Evolutionary conservation across 1,140 invertebrate genomes (phyloP).

Genomic region (Formica exsecta): DNA sequence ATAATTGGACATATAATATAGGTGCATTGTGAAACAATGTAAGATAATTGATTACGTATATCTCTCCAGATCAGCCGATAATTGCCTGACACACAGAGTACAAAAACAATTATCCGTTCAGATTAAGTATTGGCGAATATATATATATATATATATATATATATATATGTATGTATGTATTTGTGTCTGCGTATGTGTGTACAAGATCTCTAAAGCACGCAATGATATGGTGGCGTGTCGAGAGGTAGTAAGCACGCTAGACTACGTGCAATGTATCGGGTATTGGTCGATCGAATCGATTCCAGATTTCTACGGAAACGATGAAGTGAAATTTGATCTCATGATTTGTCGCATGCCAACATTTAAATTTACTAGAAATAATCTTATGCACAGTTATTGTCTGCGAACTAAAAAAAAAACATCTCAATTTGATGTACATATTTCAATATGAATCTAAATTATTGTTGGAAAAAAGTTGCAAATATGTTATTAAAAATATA

Average conservation of each 20-base stretch:
- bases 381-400: not conserved
- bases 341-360: conserved; percentile 14
- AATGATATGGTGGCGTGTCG: conserved; percentile 68
- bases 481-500: not conserved
- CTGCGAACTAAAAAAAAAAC: not conserved
- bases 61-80: conserved; percentile 66
- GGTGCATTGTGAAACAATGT: conserved; percentile 28
- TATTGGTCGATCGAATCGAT: conserved; percentile 60
- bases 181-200: not conserved
- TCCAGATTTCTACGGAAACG: conserved; percentile 50
- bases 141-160: not conserved
- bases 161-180: not conserved
- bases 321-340: conserved; percentile 56
- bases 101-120: conserved; percentile 76
- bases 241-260: conserved; percentile 70
- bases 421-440: not conserved
- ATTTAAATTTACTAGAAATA: conserved; percentile 4
- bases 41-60: conserved; percentile 72
- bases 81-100: conserved; percentile 75
- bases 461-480: not conserved
- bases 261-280: conserved; percentile 53
- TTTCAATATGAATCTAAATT: not conserved
- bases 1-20: not conserved
- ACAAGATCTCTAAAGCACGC: conserved; percentile 56
- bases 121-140: conserved; percentile 67